Conservation (phyloP, 2,888 invertebrate species). For the Tetranychus piercei region DNA sequence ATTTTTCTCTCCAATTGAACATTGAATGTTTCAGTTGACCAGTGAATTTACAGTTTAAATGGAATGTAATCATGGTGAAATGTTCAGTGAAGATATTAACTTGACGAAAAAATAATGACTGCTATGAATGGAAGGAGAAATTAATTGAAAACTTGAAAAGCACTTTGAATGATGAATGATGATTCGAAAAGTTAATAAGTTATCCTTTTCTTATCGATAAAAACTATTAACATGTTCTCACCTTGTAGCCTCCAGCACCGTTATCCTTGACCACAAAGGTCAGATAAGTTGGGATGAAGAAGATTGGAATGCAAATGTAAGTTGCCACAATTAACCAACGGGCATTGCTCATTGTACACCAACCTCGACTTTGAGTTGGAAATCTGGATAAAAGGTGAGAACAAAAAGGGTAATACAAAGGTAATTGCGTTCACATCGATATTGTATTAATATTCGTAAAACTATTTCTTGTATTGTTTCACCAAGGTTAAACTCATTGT, state of each 20-base stretch:
- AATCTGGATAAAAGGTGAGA: constrained; percentile 13
- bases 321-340: constrained; percentile 54
- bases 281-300: constrained; percentile 68
- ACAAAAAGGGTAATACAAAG: too few relatives aligned
- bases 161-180: background rate
- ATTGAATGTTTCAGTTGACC: too few relatives aligned
- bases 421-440: too few relatives aligned
- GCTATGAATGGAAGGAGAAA: background rate
- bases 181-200: background rate
- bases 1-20: too few relatives aligned
- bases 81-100: background rate
- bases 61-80: too few relatives aligned
- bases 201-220: too few relatives aligned
- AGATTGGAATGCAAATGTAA: constrained; percentile 59
- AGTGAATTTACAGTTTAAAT: too few relatives aligned
- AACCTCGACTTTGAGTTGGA: constrained; percentile 24
- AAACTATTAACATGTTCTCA: background rate
- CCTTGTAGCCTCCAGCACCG: constrained; percentile 15
- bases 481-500: too few relatives aligned
- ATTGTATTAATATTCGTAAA: too few relatives aligned
- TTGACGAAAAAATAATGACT: background rate
- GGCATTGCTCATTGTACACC: constrained; percentile 57
- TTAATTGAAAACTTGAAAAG: background rate
- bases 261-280: constrained; percentile 46
- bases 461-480: too few relatives aligned